These are phyloP conservation scores for Carettochelys insculpta DNA, from an alignment of 2,113 vertebrate species.

Conservation along the genomic window DNA sequence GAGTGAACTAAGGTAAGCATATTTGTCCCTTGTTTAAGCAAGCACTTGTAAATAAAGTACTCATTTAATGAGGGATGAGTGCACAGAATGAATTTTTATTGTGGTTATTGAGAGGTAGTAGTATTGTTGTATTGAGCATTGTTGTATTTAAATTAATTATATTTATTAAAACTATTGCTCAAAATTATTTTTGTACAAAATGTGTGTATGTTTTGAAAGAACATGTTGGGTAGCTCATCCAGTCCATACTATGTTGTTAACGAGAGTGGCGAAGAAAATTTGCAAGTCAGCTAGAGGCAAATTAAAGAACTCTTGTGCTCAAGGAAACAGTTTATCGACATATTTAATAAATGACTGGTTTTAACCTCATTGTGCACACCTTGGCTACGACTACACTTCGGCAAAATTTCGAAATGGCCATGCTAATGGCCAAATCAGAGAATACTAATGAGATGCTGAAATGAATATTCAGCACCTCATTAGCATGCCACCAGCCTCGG, in stretches of 20 bases:
- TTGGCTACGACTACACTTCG: no score
- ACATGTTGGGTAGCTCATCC: neutral
- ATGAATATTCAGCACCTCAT: no score
- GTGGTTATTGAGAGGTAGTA: neutral
- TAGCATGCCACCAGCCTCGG: no score
- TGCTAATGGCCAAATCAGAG: no score
- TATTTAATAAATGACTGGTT: conserved; percentile 38
- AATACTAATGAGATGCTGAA: no score
- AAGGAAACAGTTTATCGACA: conserved; percentile 4
- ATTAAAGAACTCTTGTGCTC: neutral
- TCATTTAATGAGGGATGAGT: no score
- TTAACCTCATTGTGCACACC: neutral
- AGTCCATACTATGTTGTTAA: neutral
- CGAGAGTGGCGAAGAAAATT: neutral
- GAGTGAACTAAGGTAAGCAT: no score
- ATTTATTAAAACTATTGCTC: neutral
- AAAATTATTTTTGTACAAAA: neutral
- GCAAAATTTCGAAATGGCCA: no score
- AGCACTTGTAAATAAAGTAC: no score
- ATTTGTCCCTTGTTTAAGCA: no score
- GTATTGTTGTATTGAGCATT: no score
- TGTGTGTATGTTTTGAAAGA: neutral
- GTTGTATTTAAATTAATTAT: neutral
- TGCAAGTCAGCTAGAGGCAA: neutral
- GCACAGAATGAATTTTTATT: neutral